phyloP scores from a whole-genome alignment of 2,113 vertebrate species.

The Monopterus albus region DNA sequence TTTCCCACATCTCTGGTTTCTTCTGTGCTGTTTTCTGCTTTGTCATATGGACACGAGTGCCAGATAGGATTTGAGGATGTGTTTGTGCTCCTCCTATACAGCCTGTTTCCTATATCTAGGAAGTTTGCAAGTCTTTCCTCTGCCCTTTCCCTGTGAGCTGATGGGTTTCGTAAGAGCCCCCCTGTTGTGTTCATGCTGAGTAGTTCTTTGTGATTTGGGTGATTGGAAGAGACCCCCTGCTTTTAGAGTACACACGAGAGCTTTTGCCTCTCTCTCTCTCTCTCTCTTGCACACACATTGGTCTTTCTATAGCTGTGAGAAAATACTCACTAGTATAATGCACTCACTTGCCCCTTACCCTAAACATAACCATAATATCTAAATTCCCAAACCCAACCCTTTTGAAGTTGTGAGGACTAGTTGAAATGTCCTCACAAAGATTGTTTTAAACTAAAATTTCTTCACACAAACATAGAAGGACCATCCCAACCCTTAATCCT shows the following conservation, averaged over 20 bases:
- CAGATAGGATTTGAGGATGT: neutral
- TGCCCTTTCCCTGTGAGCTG: constrained; percentile 63
- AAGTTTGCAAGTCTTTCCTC: constrained; percentile 51
- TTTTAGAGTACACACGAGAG: constrained; percentile 61
- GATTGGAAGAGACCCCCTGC: constrained; percentile 70
- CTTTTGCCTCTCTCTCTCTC: constrained; percentile 13
- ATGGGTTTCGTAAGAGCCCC: constrained; percentile 69
- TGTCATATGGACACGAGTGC: neutral
- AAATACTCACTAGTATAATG: too few species aligned
- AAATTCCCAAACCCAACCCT: too few species aligned
- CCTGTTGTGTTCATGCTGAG: constrained; percentile 71
- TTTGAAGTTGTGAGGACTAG: too few species aligned
- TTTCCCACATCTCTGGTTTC: neutral
- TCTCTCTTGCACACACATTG: neutral
- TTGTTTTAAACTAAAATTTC: too few species aligned
- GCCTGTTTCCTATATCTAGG: constrained; percentile 46
- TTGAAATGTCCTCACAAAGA: too few species aligned
- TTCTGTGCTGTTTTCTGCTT: neutral
- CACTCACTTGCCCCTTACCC: too few species aligned
- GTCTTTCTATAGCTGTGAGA: too few species aligned
- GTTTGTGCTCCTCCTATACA: constrained; percentile 26
- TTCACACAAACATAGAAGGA: too few species aligned
- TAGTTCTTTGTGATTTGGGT: constrained; percentile 75
- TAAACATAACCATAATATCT: too few species aligned
- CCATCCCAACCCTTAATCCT: too few species aligned